These are phyloP conservation scores for Mohoua ochrocephala DNA, from an alignment of 2,113 vertebrate genomes.

Conservation along the genomic window DNA sequence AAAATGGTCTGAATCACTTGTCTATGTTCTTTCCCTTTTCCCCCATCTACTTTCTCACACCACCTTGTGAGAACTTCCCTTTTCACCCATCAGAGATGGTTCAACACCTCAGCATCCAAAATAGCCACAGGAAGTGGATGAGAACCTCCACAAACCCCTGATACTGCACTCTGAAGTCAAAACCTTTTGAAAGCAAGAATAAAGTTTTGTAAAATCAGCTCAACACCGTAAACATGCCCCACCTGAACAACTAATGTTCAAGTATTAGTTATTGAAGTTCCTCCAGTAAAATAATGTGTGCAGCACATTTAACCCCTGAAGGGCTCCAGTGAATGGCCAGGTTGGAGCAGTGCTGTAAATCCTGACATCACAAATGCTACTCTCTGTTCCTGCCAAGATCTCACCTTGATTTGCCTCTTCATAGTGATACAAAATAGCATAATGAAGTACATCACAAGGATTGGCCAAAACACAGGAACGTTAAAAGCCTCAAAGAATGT, in stretches of 20 bases:
- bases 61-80: background rate
- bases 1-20: background rate
- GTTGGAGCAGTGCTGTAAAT: background rate
- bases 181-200: background rate
- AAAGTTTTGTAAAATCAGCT: background rate
- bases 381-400: background rate
- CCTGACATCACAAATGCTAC: background rate
- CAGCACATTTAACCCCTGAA: background rate
- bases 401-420: slow-evolving; percentile 99
- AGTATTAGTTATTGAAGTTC: background rate
- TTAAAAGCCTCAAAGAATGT: slow-evolving; percentile 99
- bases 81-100: background rate
- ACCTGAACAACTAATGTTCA: background rate
- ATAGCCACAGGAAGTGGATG: background rate
- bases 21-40: background rate
- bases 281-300: background rate
- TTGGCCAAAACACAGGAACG: slow-evolving; percentile 98
- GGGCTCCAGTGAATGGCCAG: background rate
- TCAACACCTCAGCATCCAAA: background rate
- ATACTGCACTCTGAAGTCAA: background rate
- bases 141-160: background rate
- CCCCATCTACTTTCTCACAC: background rate
- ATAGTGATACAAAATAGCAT: slow-evolving; percentile 99
- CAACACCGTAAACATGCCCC: background rate
- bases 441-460: slow-evolving; percentile 99